Conservation (phyloP, 1,140 invertebrate species). For the Atta colombica region DNA sequence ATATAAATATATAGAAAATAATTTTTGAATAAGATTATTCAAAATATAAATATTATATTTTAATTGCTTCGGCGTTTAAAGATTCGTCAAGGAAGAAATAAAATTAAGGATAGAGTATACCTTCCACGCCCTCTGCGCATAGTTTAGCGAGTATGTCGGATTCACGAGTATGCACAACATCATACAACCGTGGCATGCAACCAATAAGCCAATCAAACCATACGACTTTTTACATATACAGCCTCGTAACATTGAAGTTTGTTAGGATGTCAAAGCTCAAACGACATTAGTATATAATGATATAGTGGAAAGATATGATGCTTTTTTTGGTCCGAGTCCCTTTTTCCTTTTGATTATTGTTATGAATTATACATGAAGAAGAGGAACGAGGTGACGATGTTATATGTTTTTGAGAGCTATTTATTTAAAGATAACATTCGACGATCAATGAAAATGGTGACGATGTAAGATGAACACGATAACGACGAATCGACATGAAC, state of each 20-base stretch:
- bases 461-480: slow-evolving; percentile 1
- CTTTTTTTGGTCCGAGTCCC: neutral
- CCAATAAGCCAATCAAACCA: slow-evolving; percentile 75
- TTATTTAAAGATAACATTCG: neutral
- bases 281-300: slow-evolving; percentile 49
- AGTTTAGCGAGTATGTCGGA: slow-evolving; percentile 56
- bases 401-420: neutral
- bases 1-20: too few relatives aligned
- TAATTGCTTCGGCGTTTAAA: slow-evolving; percentile 65
- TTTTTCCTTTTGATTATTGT: neutral
- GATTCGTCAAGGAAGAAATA: slow-evolving; percentile 84
- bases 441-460: neutral
- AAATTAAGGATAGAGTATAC: slow-evolving; percentile 72
- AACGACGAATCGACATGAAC: neutral
- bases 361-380: slow-evolving; percentile 1
- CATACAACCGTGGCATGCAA: slow-evolving; percentile 79
- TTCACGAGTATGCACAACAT: slow-evolving; percentile 36
- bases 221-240: slow-evolving; percentile 59
- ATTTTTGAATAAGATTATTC: too few relatives aligned
- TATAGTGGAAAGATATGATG: neutral
- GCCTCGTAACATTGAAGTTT: slow-evolving; percentile 35
- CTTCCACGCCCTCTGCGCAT: slow-evolving; percentile 43
- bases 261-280: slow-evolving; percentile 28
- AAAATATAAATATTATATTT: slow-evolving; percentile 5
- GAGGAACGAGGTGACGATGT: neutral